phyloP scores from a whole-genome alignment of 2,888 invertebrate species.

The Stenotaenia linearis region DNA sequence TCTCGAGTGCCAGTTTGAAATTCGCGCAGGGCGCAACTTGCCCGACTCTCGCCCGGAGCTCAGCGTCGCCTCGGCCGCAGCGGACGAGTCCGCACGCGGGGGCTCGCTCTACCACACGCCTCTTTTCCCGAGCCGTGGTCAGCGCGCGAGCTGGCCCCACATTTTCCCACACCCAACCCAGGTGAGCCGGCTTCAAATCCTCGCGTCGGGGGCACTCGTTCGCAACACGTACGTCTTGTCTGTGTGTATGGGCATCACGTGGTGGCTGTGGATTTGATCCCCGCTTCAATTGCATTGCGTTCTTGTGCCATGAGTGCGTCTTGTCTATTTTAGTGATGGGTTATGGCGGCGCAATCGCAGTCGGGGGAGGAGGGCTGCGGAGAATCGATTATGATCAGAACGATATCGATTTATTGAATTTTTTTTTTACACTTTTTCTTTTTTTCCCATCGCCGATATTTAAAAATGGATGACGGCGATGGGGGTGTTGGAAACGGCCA shows the following conservation, averaged over 20 bases:
- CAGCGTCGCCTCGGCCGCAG: conserved; percentile 9
- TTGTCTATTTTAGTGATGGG: conserved; percentile 24
- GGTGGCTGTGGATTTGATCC: conserved; percentile 10
- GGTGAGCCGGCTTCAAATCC: neutral
- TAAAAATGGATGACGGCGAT: neutral
- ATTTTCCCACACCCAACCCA: too few relatives aligned
- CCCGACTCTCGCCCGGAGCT: conserved; percentile 19
- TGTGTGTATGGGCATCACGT: conserved; percentile 17
- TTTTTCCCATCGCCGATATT: neutral
- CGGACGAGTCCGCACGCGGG: neutral
- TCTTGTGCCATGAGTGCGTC: conserved; percentile 24
- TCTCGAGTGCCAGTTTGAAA: conserved; percentile 38
- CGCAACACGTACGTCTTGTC: too few relatives aligned
- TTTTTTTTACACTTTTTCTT: neutral
- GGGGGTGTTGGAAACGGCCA: neutral
- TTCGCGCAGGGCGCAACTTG: conserved; percentile 37
- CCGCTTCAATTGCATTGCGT: neutral
- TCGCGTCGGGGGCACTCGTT: too few relatives aligned
- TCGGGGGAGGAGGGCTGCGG: neutral
- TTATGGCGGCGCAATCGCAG: conserved; percentile 18
- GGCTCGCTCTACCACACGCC: conserved; percentile 21
- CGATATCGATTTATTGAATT: neutral
- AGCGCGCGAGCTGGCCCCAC: too few relatives aligned
- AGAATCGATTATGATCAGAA: neutral
- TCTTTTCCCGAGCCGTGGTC: neutral